These are phyloP conservation scores for Lagorchestes hirsutus DNA, from an alignment of 2,797 vertebrate species.

Conservation along the genomic window DNA sequence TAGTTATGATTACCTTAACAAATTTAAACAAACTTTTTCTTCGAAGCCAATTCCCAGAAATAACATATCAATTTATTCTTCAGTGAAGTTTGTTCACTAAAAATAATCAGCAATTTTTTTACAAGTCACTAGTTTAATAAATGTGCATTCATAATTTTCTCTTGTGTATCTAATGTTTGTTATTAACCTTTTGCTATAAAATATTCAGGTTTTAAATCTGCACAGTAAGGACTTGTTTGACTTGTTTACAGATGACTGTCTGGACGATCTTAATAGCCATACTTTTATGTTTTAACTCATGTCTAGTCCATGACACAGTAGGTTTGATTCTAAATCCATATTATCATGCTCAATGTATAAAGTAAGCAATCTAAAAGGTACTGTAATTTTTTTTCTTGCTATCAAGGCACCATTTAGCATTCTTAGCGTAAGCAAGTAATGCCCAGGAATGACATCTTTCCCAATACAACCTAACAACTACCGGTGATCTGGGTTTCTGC, in stretches of 20 bases:
- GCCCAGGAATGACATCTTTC: background rate
- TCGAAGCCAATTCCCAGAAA: background rate
- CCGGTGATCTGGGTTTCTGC: background rate
- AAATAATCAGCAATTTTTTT: background rate
- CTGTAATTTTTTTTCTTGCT: background rate
- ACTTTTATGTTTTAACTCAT: background rate
- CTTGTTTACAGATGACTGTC: background rate
- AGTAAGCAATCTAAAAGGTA: background rate
- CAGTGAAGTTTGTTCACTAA: background rate
- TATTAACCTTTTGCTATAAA: background rate
- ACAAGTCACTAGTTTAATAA: background rate
- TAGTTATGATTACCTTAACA: background rate
- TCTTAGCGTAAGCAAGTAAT: background rate
- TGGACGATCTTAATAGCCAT: background rate
- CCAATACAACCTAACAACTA: background rate
- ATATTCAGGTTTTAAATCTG: background rate
- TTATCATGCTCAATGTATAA: background rate
- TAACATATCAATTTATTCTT: background rate
- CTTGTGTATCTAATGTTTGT: background rate
- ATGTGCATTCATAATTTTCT: background rate
- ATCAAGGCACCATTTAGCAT: background rate
- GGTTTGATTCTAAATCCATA: background rate
- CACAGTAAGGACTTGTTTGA: background rate
- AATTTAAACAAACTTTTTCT: background rate
- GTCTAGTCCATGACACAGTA: background rate